Evolutionary conservation across 2,113 vertebrate genomes (phyloP).

Genomic region (Entomyzon cyanotis): DNA sequence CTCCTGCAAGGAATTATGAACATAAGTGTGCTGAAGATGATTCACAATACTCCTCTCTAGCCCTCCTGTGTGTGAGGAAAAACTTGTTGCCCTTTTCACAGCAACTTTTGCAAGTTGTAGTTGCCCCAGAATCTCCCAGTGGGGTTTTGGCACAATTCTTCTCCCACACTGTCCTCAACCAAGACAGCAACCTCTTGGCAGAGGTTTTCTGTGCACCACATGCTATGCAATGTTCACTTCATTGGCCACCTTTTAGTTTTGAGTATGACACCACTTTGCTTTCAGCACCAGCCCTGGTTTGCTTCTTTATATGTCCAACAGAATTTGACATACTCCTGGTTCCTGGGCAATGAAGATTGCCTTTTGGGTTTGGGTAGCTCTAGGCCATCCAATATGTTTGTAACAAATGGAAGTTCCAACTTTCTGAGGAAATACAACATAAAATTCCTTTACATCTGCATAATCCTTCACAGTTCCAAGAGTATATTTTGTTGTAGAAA

Average conservation of each 20-base stretch:
- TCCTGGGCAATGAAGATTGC: background rate
- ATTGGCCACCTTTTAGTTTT: background rate
- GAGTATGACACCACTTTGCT: background rate
- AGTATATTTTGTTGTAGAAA: background rate
- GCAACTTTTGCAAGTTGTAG: background rate
- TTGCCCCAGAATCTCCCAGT: background rate
- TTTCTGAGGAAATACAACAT: background rate
- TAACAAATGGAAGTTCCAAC: background rate
- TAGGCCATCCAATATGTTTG: background rate
- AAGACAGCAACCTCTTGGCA: background rate
- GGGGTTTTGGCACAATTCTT: background rate
- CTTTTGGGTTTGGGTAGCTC: background rate
- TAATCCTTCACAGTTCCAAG: background rate
- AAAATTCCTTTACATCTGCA: background rate
- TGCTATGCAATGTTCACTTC: background rate
- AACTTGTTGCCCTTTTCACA: background rate
- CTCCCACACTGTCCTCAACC: background rate
- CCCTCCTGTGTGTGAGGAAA: background rate
- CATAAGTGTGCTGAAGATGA: background rate
- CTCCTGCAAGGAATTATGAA: background rate
- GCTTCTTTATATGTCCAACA: background rate
- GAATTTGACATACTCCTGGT: background rate
- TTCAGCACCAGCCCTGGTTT: background rate
- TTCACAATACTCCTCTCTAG: background rate
- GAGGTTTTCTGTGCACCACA: accelerated